Conservation (phyloP, 37 sponge, comb jelly and placozoan species). For the Agelas oroides region DNA sequence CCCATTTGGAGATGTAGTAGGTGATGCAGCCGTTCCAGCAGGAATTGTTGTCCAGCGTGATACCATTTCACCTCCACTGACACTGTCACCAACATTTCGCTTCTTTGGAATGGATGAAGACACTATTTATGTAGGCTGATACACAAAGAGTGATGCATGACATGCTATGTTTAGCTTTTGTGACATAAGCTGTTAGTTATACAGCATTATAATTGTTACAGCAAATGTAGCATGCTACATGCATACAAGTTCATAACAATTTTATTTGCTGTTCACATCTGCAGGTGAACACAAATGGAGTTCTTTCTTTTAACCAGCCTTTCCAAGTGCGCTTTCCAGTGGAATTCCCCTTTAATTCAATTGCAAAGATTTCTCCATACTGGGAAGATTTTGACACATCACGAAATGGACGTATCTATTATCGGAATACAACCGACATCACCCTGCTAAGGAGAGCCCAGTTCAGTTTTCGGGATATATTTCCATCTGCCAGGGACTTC, state of each 20-base stretch:
- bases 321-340: background rate
- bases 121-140: too few relatives aligned
- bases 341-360: background rate
- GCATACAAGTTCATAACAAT: too few relatives aligned
- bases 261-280: background rate
- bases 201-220: too few relatives aligned
- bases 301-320: background rate
- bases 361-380: background rate
- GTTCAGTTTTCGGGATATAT: background rate
- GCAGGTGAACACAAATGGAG: constrained; percentile 39
- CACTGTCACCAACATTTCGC: too few relatives aligned
- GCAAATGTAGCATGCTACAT: too few relatives aligned
- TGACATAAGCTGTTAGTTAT: too few relatives aligned
- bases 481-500: background rate
- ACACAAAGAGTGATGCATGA: too few relatives aligned
- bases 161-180: too few relatives aligned
- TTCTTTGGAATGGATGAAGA: too few relatives aligned
- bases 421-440: background rate
- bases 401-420: constrained; percentile 1
- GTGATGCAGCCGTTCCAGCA: background rate
- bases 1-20: background rate
- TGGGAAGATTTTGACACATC: constrained; percentile 3
- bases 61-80: too few relatives aligned
- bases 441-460: background rate
- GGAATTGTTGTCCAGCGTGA: background rate